Percentiles rank a stretch among this genome's conserved stretches.
phyloP scores from a whole-genome alignment of 1,140 invertebrate species.

The Chrysomallon squamiferum region DNA sequence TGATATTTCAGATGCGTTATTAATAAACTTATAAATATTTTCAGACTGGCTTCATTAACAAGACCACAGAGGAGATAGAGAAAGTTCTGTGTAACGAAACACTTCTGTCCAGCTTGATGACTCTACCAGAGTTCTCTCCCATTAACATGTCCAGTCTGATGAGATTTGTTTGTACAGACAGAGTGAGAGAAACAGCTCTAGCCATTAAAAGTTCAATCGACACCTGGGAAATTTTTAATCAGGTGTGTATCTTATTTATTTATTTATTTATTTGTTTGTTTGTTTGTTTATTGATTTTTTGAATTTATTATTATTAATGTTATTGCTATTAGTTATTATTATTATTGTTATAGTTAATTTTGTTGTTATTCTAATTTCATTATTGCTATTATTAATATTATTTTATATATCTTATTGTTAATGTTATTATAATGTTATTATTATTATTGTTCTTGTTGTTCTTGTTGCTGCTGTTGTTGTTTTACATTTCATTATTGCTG shows the following conservation, averaged over 20 bases:
- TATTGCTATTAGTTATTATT: too few relatives aligned
- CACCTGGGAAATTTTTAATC: neutral
- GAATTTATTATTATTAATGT: neutral
- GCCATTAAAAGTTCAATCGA: slow-evolving; percentile 17
- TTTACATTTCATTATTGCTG: too few relatives aligned
- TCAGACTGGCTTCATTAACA: slow-evolving; percentile 14
- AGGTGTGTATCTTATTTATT: slow-evolving; percentile 5
- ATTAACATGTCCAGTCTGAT: slow-evolving; percentile 19
- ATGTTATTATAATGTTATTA: too few relatives aligned
- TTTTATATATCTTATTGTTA: too few relatives aligned
- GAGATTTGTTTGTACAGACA: slow-evolving; percentile 16
- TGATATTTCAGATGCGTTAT: too few relatives aligned
- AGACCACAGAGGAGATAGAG: slow-evolving; percentile 14
- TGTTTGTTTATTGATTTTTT: neutral
- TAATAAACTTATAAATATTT: too few relatives aligned
- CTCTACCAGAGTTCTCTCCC: slow-evolving; percentile 16
- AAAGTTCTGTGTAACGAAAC: slow-evolving; percentile 20
- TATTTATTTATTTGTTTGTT: neutral
- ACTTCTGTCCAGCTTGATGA: slow-evolving; percentile 14
- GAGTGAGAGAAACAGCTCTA: slow-evolving; percentile 6
- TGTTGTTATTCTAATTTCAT: too few relatives aligned
- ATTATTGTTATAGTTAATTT: too few relatives aligned
- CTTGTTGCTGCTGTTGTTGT: too few relatives aligned
- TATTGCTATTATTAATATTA: too few relatives aligned
- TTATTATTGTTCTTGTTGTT: too few relatives aligned